phyloP scores from a whole-genome alignment of 2,113 vertebrate species.

The Anarrhichthys ocellatus region DNA sequence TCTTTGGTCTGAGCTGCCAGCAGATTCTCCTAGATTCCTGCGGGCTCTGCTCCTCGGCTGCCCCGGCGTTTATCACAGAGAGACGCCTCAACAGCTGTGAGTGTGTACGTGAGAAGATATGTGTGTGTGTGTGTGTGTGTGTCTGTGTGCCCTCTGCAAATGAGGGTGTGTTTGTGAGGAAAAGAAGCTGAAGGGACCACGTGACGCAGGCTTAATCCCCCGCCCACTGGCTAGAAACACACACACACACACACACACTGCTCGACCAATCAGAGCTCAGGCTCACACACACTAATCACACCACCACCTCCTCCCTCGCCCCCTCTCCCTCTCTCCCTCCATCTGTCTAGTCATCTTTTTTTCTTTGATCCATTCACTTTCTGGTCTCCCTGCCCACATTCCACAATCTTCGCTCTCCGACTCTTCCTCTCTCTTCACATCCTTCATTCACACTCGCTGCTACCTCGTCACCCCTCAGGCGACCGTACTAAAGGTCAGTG shows the following conservation, averaged over 20 bases:
- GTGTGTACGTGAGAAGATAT: slow-evolving; percentile 57
- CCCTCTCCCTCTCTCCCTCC: slow-evolving; percentile 9
- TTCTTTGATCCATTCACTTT: slow-evolving; percentile 75
- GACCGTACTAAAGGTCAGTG: slow-evolving; percentile 66
- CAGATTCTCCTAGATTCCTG: slow-evolving; percentile 51
- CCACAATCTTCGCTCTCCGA: slow-evolving; percentile 35
- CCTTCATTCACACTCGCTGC: slow-evolving; percentile 36
- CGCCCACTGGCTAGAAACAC: slow-evolving; percentile 65
- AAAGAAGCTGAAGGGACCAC: slow-evolving; percentile 81
- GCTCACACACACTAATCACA: slow-evolving; percentile 61
- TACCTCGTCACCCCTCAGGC: slow-evolving; percentile 4
- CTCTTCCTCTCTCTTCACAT: slow-evolving; percentile 26
- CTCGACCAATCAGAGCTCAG: slow-evolving; percentile 63
- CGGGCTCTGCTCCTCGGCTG: slow-evolving; percentile 30
- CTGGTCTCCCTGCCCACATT: slow-evolving; percentile 56
- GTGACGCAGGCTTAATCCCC: slow-evolving; percentile 77
- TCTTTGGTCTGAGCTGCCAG: slow-evolving; percentile 8
- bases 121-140: slow-evolving; percentile 31
- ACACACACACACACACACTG: slow-evolving; percentile 38
- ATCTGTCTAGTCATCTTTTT: slow-evolving; percentile 40
- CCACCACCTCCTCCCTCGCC: slow-evolving; percentile 25
- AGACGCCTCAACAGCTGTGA: slow-evolving; percentile 74
- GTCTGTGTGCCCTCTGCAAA: slow-evolving; percentile 46
- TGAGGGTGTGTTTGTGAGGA: slow-evolving; percentile 71
- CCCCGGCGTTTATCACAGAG: slow-evolving; percentile 33